Percentiles rank a stretch among this genome's conserved stretches.
Conservation (phyloP, 1,140 invertebrate species). For the Antheraea mylitta region DNA sequence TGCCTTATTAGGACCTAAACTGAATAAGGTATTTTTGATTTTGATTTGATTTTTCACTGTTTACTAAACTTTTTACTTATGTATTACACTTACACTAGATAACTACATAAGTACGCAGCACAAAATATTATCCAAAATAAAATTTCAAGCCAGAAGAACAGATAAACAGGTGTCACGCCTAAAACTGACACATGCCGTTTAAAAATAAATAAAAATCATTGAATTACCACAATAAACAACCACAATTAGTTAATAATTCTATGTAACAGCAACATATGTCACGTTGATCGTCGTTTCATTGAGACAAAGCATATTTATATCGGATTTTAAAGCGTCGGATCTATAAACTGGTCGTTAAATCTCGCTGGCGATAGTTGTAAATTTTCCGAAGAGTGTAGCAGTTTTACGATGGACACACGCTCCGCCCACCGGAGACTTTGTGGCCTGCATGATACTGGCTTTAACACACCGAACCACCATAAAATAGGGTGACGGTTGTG, state of each 20-base stretch:
- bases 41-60: no score
- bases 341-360: slow-evolving; percentile 76
- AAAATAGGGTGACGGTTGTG: slow-evolving; percentile 41
- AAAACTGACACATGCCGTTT: neutral
- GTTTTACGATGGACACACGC: slow-evolving; percentile 66
- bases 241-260: slow-evolving; percentile 26
- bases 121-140: neutral
- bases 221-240: slow-evolving; percentile 13
- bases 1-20: no score
- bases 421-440: slow-evolving; percentile 67
- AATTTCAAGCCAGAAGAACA: neutral
- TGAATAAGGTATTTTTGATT: no score
- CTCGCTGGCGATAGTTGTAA: slow-evolving; percentile 69
- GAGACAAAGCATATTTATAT: slow-evolving; percentile 63
- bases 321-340: slow-evolving; percentile 65
- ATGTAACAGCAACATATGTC: slow-evolving; percentile 33
- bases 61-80: no score
- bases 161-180: neutral
- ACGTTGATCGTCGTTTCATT: slow-evolving; percentile 41
- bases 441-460: slow-evolving; percentile 46
- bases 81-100: no score
- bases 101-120: neutral
- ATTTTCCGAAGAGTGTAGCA: slow-evolving; percentile 59
- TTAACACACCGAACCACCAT: slow-evolving; percentile 59
- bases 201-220: slow-evolving; percentile 7